Evolutionary conservation across 1,140 invertebrate species (phyloP).

Genomic region (Himalopsyche phryganea): DNA sequence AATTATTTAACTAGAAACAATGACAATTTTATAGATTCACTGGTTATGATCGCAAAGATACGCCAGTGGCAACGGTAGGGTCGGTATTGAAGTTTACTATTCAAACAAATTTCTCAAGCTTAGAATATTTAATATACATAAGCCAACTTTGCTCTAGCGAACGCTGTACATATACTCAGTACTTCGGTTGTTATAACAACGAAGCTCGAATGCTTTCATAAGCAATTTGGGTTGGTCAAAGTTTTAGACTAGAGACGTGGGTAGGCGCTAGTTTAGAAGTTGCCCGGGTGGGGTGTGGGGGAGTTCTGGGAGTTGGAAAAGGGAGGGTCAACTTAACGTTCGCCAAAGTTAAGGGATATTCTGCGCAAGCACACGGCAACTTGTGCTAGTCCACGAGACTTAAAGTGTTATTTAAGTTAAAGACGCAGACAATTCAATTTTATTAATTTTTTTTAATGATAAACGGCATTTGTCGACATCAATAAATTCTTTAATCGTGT

Average conservation of each 20-base stretch:
- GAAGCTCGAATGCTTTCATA: conserved; percentile 33
- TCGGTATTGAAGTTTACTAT: too few species aligned
- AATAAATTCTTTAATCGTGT: too few species aligned
- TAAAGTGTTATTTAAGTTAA: conserved; percentile 18
- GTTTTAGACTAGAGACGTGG: conserved; percentile 27
- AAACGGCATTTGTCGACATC: too few species aligned
- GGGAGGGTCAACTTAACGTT: conserved; percentile 21
- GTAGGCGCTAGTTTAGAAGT: conserved; percentile 17
- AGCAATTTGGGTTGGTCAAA: conserved; percentile 34
- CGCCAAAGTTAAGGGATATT: conserved; percentile 22
- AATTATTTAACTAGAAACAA: too few species aligned
- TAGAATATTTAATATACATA: too few species aligned
- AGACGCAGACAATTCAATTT: too few species aligned
- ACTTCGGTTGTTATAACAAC: conserved; percentile 30
- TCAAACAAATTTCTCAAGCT: too few species aligned
- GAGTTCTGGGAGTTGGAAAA: conserved; percentile 9
- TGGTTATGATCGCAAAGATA: too few species aligned
- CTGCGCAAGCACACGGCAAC: conserved; percentile 6
- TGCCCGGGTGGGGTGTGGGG: conserved; percentile 6
- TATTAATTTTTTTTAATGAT: too few species aligned
- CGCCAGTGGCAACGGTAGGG: too few species aligned
- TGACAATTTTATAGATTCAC: too few species aligned
- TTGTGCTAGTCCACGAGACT: conserved; percentile 17
- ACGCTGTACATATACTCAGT: conserved; percentile 3
- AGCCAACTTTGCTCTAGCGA: too few species aligned